Conservation (phyloP, 2,797 vertebrate species). For the Steatocranus sp. region DNA sequence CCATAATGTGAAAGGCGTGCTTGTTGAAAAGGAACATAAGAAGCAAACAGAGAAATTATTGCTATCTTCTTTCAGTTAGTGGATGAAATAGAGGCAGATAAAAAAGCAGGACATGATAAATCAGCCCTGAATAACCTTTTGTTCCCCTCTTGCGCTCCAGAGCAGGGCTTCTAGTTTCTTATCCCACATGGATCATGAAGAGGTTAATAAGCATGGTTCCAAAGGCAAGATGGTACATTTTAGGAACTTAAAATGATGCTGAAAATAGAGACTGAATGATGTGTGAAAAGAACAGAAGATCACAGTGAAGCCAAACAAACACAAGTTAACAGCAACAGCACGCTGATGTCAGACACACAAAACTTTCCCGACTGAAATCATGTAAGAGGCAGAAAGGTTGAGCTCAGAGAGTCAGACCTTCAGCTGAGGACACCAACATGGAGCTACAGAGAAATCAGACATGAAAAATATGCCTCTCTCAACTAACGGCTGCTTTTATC, state of each 20-base stretch:
- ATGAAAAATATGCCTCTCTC: not conserved
- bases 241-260: not conserved
- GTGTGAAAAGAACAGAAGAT: not conserved
- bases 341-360: not conserved
- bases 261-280: not conserved
- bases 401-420: not conserved
- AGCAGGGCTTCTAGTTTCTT: not conserved
- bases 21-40: conserved; percentile 79
- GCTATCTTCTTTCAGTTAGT: conserved; percentile 67
- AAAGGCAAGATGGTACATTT: not conserved
- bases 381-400: not conserved
- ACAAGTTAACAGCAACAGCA: not conserved
- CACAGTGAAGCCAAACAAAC: not conserved
- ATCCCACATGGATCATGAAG: not conserved
- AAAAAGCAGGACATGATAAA: conserved; percentile 13
- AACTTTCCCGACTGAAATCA: not conserved
- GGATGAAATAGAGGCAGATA: conserved; percentile 72
- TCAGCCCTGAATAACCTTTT: not conserved
- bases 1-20: conserved; percentile 99
- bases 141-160: not conserved
- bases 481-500: not conserved
- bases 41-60: conserved; percentile 85
- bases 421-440: not conserved
- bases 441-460: not conserved
- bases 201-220: not conserved